Evolutionary conservation across 1,140 invertebrate genomes (phyloP).

Genomic region (Drosophila sucinea): DNA sequence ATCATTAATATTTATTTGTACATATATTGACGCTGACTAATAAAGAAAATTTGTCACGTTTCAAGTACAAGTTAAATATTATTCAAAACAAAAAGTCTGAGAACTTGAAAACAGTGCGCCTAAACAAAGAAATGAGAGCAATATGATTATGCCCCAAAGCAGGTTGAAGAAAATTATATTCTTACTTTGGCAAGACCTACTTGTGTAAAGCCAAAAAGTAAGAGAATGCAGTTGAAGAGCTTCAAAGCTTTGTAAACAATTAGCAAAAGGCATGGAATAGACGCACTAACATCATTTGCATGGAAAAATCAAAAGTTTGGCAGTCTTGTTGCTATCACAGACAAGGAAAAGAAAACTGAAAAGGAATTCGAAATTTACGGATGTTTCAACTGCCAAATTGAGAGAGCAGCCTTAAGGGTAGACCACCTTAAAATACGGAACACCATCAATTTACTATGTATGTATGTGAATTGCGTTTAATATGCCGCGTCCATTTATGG

Average conservation of each 20-base stretch:
- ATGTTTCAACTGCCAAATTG: neutral
- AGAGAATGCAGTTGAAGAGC: neutral
- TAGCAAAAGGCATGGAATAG: neutral
- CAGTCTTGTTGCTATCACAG: neutral
- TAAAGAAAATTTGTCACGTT: neutral
- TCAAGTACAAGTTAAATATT: neutral
- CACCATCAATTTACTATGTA: too few relatives aligned
- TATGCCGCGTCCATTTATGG: too few relatives aligned
- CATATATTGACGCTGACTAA: too few relatives aligned
- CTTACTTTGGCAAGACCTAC: neutral
- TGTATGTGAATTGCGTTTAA: too few relatives aligned
- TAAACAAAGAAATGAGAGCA: neutral
- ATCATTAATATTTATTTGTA: too few relatives aligned
- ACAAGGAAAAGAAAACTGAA: neutral
- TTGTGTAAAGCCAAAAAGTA: neutral
- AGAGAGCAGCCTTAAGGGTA: neutral
- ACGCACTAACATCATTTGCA: neutral
- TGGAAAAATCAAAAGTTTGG: constrained; percentile 2
- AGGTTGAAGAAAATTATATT: neutral
- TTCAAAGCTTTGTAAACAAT: neutral
- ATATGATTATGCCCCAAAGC: neutral
- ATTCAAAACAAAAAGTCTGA: neutral
- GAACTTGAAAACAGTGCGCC: neutral
- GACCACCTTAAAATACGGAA: too few relatives aligned
- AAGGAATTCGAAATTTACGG: neutral